A percentile compares a stretch with the other conserved stretches of the same genome.
Conservation (phyloP, 2,797 vertebrate species). For the Peromyscus nudipes region DNA sequence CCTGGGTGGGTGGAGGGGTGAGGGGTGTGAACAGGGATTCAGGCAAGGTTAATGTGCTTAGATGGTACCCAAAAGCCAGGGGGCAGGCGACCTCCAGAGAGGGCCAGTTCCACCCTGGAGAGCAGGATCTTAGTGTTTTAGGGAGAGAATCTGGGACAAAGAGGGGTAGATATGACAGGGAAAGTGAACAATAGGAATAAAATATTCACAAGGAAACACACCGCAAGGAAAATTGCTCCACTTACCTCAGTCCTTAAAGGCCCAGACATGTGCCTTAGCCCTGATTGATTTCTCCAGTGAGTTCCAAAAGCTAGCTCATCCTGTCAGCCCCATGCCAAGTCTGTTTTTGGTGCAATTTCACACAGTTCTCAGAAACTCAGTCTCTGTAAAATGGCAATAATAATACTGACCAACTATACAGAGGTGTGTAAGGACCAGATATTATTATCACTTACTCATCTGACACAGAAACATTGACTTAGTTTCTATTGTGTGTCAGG, state of each 20-base stretch:
- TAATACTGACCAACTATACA: background rate
- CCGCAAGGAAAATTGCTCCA: conserved; percentile 34
- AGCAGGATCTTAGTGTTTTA: background rate
- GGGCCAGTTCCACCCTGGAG: background rate
- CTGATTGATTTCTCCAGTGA: conserved; percentile 67
- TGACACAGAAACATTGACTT: background rate
- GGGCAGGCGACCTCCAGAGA: background rate
- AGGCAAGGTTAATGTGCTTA: background rate
- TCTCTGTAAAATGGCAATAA: background rate
- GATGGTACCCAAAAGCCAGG: background rate
- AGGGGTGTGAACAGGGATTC: conserved; percentile 27
- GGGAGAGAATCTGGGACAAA: background rate
- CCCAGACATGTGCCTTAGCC: background rate
- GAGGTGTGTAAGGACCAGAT: background rate
- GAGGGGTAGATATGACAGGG: background rate
- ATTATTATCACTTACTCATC: background rate
- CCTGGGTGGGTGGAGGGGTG: conserved; percentile 49
- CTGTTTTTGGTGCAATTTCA: conserved; percentile 19
- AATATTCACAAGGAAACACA: conserved; percentile 61
- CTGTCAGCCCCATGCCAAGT: background rate
- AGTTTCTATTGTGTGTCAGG: background rate
- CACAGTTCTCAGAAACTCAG: background rate
- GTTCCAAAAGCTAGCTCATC: conserved; percentile 50
- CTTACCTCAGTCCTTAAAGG: background rate
- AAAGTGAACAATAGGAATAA: background rate